phyloP scores from a whole-genome alignment of 2,797 vertebrate species.

The Diglossa cyanea region DNA sequence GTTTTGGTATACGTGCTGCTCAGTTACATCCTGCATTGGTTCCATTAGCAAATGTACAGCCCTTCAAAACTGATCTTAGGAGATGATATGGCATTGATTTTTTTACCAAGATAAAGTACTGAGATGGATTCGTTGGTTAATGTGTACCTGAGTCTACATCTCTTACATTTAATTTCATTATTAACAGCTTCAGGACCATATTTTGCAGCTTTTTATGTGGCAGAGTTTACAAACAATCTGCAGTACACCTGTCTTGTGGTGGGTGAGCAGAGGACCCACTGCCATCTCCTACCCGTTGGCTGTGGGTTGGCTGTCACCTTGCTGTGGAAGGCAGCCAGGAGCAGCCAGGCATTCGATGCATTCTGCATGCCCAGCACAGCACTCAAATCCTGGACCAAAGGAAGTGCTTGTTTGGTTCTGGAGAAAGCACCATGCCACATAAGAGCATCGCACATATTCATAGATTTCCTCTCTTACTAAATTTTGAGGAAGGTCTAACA shows the following conservation, averaged over 20 bases:
- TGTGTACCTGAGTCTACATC: neutral
- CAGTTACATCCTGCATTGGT: accelerated
- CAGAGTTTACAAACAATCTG: neutral
- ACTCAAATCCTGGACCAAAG: neutral
- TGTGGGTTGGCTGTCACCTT: accelerated
- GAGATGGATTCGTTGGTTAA: neutral
- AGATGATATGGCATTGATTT: neutral
- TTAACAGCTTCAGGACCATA: neutral
- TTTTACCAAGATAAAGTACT: neutral
- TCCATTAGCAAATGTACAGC: neutral
- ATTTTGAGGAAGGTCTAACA: neutral
- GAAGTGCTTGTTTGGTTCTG: neutral
- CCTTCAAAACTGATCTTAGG: neutral
- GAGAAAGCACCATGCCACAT: neutral
- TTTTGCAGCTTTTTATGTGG: neutral
- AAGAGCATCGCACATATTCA: accelerated
- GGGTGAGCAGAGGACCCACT: neutral
- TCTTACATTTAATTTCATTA: neutral
- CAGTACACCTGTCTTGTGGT: no score
- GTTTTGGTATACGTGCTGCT: neutral
- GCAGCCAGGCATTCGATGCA: neutral
- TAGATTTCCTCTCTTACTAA: neutral
- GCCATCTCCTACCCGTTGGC: accelerated
- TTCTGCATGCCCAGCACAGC: neutral
- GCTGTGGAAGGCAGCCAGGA: neutral